Evolutionary conservation across 2,113 vertebrate genomes (phyloP).

Genomic region (Chaetodon auriga): DNA sequence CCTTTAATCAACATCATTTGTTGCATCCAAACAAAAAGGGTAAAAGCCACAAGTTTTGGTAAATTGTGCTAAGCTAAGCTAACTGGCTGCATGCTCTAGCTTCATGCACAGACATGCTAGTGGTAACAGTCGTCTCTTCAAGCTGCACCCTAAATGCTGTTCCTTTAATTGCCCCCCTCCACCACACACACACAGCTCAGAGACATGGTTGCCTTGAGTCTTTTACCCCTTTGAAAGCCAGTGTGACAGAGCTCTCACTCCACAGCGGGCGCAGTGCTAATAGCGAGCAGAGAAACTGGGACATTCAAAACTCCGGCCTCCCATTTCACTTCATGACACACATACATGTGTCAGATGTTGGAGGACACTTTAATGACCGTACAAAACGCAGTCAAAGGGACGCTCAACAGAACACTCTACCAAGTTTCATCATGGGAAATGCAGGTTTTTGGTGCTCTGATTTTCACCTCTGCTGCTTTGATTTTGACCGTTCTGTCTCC

Average conservation of each 20-base stretch:
- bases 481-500: background rate
- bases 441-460: background rate
- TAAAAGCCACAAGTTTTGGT: background rate
- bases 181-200: no score
- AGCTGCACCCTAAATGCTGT: background rate
- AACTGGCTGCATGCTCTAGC: background rate
- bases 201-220: background rate
- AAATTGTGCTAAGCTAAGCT: background rate
- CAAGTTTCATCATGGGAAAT: background rate
- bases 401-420: background rate
- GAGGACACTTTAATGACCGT: background rate
- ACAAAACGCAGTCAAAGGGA: background rate
- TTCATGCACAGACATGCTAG: background rate
- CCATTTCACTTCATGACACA: slow-evolving; percentile 28
- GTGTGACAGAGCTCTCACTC: background rate
- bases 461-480: background rate
- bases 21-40: background rate
- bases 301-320: background rate
- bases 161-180: background rate
- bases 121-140: background rate
- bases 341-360: background rate
- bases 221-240: background rate
- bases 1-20: background rate
- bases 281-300: slow-evolving; percentile 41
- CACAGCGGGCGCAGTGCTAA: background rate